A percentile compares a stretch with the other conserved stretches of the same genome.
phyloP scores from a whole-genome alignment of 53 echinoderm and acorn worm genomes.

The Paracentrotus lividus region DNA sequence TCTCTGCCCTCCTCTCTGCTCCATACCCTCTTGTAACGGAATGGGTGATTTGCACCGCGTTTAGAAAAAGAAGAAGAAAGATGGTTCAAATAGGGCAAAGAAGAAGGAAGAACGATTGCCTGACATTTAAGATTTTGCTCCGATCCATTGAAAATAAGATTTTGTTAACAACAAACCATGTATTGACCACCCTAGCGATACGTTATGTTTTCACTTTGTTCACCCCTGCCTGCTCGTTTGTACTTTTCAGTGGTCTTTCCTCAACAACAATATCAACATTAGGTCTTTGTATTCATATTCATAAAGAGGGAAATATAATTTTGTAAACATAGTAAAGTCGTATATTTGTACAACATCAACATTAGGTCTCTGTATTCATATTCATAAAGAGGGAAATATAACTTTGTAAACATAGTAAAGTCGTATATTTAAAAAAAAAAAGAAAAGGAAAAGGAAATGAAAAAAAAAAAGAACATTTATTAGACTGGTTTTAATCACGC shows the following conservation, averaged over 20 bases:
- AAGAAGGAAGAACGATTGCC: conserved; percentile 1
- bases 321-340: no score
- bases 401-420: no score
- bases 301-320: no score
- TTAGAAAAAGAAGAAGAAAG: not conserved
- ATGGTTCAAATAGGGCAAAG: not conserved
- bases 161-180: conserved; percentile 11
- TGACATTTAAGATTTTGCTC: conserved; percentile 52
- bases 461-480: no score
- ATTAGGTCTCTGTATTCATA: no score
- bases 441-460: no score
- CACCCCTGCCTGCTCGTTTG: not conserved
- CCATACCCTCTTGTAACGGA: not conserved
- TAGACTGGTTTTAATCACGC: conserved; percentile 32
- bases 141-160: conserved; percentile 38
- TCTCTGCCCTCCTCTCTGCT: not conserved
- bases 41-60: not conserved
- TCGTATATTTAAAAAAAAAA: no score
- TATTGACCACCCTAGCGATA: not conserved
- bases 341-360: no score
- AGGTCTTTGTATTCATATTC: no score
- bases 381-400: no score
- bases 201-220: not conserved
- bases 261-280: no score
- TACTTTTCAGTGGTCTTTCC: not conserved